A percentile compares a stretch with the other conserved stretches of the same genome.
Evolutionary conservation across 2,113 vertebrate species (phyloP).

Genomic region (Perca schrenkii): DNA sequence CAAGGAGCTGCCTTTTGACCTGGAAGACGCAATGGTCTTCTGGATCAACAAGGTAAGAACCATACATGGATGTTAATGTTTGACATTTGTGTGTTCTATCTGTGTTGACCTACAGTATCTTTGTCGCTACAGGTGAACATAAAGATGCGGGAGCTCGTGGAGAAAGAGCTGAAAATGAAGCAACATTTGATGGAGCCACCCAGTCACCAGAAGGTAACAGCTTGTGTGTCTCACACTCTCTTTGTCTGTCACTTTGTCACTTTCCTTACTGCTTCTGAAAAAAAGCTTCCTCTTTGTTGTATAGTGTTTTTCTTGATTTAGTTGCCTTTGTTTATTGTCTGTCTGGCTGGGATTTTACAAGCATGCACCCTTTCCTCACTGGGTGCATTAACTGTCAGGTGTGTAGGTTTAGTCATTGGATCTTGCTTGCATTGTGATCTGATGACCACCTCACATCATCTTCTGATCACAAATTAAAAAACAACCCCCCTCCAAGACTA

Average conservation of each 20-base stretch:
- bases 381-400: slow-evolving; percentile 7
- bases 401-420: slow-evolving; percentile 10
- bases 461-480: neutral
- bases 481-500: neutral
- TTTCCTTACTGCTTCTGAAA: neutral
- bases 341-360: neutral
- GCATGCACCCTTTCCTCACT: slow-evolving; percentile 2
- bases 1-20: slow-evolving; percentile 93
- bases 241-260: neutral
- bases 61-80: neutral
- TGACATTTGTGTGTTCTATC: neutral
- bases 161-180: slow-evolving; percentile 93
- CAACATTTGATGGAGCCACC: slow-evolving; percentile 94
- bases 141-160: slow-evolving; percentile 95
- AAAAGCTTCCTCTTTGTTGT: slow-evolving; percentile 1
- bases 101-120: neutral
- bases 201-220: slow-evolving; percentile 93
- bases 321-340: slow-evolving; percentile 24
- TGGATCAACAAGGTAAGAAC: slow-evolving; percentile 96
- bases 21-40: slow-evolving; percentile 98
- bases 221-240: neutral
- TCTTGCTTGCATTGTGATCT: slow-evolving; percentile 9
- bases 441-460: slow-evolving; percentile 16
- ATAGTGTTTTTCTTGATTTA: slow-evolving; percentile 13
- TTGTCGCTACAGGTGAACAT: slow-evolving; percentile 89